Conservation (phyloP, 2,113 vertebrate species). For the Lonchura striata region DNA sequence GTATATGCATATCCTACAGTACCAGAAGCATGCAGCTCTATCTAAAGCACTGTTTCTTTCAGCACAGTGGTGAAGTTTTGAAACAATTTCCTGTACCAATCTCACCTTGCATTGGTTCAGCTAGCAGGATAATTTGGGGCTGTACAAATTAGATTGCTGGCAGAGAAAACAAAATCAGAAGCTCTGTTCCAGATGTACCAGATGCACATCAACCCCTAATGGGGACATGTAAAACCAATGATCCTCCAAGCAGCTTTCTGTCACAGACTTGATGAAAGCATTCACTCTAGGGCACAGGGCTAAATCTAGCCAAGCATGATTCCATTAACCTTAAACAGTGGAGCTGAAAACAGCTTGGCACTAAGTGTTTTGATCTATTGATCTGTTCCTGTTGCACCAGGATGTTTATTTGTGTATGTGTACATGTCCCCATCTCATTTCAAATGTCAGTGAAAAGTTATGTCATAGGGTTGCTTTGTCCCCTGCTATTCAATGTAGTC, state of each 20-base stretch:
- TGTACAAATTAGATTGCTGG: background rate
- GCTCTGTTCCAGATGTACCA: background rate
- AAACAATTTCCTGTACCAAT: background rate
- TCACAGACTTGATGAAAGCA: background rate
- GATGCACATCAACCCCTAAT: background rate
- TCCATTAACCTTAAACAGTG: background rate
- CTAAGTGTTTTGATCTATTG: background rate
- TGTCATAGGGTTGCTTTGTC: background rate
- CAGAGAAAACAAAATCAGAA: background rate
- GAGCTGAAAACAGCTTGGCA: background rate
- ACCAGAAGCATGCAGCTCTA: background rate
- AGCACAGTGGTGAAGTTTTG: background rate
- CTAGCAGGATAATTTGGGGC: background rate
- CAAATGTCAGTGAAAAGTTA: background rate
- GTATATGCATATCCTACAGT: background rate
- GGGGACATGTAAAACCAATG: background rate
- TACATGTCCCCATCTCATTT: background rate
- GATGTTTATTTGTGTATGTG: background rate
- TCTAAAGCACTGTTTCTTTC: background rate
- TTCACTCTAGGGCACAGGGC: background rate
- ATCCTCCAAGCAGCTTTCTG: background rate
- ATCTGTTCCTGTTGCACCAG: background rate
- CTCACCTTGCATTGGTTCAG: background rate
- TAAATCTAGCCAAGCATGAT: constrained; percentile 5
- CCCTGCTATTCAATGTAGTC: background rate